Base-by-base conservation (phyloP, 1,140 invertebrate genomes). In the Hesperophylax magnus region DNA sequence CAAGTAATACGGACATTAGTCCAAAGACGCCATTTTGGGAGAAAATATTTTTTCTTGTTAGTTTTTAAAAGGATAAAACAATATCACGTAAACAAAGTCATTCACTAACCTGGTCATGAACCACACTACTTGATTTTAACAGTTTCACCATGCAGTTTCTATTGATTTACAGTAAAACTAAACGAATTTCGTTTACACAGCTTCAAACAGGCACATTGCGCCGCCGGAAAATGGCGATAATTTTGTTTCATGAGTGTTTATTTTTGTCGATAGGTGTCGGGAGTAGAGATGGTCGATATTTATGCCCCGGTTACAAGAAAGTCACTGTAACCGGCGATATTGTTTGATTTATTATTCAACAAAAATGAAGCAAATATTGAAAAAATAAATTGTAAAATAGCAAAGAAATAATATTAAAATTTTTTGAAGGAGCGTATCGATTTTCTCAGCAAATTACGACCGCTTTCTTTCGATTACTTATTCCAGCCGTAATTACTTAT, bases 221-320 rank as follows among this genome's bases (percentile, higher is more conserved):
- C 20, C 63, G 77, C 77, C 77, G 77, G 75, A 78, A 78, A 78
- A 78, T 78, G 77, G 77, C 63, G 56, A 20, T 7, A 17, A 20
- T 20, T n/a, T n/a, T 58, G 56, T 58, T 58, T 22, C n/a, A 58
- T 2, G n/a, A 18, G 56, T 58, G 9, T 58, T 58, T 18, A 58
- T 18, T 65, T 65, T 31, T 31, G 18, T 14, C 61, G 24, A 31
- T 65, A 65, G 20, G 61, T 17, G 24, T 24, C 61, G 9, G 61
- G 54, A n/a, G 0, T 3, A 2, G 27, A 5, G 27, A 27, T 5
- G 2, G n/a, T n/a, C n/a, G n/a, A n/a, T n/a, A n/a, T n/a, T n/a
- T n/a, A n/a, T n/a, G n/a, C n/a, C n/a, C n/a, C n/a, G n/a, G n/a
- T n/a, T n/a, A n/a, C n/a, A n/a, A n/a, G n/a, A n/a, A n/a, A n/a